phyloP scores from a whole-genome alignment of 1,140 invertebrate species.

The Tyrophagus putrescentiae region DNA sequence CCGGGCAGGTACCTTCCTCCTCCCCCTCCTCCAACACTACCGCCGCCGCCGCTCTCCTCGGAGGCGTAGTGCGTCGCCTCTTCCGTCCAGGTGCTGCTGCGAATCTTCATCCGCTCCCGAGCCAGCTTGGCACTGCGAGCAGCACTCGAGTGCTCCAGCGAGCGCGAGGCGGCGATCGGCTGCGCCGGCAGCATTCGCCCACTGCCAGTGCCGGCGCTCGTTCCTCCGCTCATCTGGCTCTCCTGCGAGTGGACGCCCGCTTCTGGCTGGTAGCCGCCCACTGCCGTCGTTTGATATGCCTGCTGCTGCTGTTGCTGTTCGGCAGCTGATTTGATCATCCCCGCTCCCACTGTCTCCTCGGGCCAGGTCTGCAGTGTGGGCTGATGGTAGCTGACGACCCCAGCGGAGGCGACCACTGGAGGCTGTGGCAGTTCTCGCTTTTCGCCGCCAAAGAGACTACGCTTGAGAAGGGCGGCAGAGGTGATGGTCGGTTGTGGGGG shows the following conservation, averaged over 20 bases:
- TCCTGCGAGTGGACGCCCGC: background rate
- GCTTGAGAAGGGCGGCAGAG: background rate
- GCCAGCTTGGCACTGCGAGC: background rate
- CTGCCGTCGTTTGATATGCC: background rate
- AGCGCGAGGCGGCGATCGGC: background rate
- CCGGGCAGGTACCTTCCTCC: no score
- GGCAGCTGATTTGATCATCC: no score
- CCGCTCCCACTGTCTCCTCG: background rate
- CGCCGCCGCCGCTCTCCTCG: no score
- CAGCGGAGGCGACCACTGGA: slow-evolving; percentile 14
- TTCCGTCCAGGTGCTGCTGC: background rate
- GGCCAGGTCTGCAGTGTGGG: background rate
- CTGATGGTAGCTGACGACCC: background rate
- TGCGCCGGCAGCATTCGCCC: background rate
- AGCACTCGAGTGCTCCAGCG: background rate
- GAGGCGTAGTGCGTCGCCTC: no score
- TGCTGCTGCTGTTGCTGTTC: background rate
- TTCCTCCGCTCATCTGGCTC: background rate
- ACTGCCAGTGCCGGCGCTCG: background rate
- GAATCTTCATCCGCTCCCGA: slow-evolving; percentile 8
- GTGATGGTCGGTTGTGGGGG: no score
- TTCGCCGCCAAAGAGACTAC: background rate
- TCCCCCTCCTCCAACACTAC: no score
- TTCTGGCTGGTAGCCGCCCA: no score
- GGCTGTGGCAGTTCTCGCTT: slow-evolving; percentile 26